Evolutionary conservation across 1,140 invertebrate species (phyloP), one percentile per base, ranked within the genome.

Genomic region (Trachymyrmex cornetzi): DNA sequence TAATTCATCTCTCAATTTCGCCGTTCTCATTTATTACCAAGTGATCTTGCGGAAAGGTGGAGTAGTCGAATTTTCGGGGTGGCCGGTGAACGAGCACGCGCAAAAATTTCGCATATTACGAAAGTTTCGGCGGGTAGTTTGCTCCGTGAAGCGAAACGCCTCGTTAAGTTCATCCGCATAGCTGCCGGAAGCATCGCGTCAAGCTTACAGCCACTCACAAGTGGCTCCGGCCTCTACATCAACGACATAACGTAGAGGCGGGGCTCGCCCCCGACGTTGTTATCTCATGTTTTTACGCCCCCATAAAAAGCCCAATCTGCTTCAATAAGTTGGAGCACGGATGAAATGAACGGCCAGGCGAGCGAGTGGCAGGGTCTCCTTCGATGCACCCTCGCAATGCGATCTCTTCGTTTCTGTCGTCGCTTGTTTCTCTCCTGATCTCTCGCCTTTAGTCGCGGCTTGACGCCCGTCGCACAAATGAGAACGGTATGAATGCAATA

Each of bases 301-400:
- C 24, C 84, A 72, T 91, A 91, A 89, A 89, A 89, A 89, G 86
- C 64, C 90, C 90, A 91, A 91, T 91, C 90, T 91, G 88, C 75
- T 85, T 89, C 88, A 87, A 91, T 91, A 89, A 91, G 90, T 89
- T 85, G 61, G 55, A 82, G 64, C 69, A 63, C 71, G 59, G 69
- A n/a, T 38, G 72, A 77, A 74, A 80, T 63, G 77, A 82, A 69
- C 61, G 61, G 34, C 22, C 30, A 61, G 48, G 12, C 30, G 48
- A 69, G 67, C 34, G 86, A 75, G 71, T 14, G 59, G 59, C 44
- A 53, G 24, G 11, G 30, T 61, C n/a, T 48, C 24, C 75, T 77
- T 63, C 72, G 38, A 38, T 53, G 69, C 38, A 27, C 48, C 19
- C 27, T 55, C 34, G 34, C 38, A 69, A 48, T 16, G 30, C 4